Percentiles rank a stretch among this genome's conserved stretches.
phyloP scores from a whole-genome alignment of 2,113 vertebrate species.

The Phaethornis superciliosus region DNA sequence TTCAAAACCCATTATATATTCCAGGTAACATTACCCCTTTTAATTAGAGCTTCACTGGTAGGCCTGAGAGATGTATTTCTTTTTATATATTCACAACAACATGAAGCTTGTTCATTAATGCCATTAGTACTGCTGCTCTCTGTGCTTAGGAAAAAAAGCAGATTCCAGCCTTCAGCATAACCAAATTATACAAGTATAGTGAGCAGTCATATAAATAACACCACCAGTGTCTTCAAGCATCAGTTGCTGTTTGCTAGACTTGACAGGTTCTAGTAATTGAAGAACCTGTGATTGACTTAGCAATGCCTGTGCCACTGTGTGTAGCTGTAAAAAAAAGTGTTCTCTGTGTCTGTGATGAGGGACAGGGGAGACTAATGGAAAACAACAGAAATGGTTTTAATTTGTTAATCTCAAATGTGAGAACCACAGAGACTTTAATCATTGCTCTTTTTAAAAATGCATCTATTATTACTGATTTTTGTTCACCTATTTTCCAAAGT shows the following conservation, averaged over 20 bases:
- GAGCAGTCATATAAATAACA: slow-evolving; percentile 44
- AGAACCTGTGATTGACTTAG: slow-evolving; percentile 38
- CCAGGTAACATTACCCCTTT: background rate
- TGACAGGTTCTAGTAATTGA: slow-evolving; percentile 45
- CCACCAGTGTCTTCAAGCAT: slow-evolving; percentile 33
- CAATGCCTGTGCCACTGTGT: background rate
- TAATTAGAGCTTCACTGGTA: background rate
- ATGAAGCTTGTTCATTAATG: slow-evolving; percentile 2
- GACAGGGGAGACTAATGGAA: background rate
- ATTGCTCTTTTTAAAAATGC: background rate
- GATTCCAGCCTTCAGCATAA: slow-evolving; percentile 40
- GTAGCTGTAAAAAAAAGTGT: background rate
- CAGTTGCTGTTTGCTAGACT: slow-evolving; percentile 20
- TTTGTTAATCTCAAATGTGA: slow-evolving; percentile 9
- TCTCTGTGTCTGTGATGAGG: background rate
- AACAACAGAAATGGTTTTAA: background rate
- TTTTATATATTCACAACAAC: background rate
- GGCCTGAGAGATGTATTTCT: background rate
- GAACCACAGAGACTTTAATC: background rate
- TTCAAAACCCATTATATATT: background rate
- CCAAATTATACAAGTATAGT: slow-evolving; percentile 46
- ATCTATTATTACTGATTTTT: slow-evolving; percentile 14
- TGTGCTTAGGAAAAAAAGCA: slow-evolving; percentile 1
- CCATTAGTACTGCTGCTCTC: slow-evolving; percentile 4
- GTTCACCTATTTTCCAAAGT: background rate